Base-by-base conservation (phyloP, 2,797 vertebrate species). In the Lerista edwardsae region DNA sequence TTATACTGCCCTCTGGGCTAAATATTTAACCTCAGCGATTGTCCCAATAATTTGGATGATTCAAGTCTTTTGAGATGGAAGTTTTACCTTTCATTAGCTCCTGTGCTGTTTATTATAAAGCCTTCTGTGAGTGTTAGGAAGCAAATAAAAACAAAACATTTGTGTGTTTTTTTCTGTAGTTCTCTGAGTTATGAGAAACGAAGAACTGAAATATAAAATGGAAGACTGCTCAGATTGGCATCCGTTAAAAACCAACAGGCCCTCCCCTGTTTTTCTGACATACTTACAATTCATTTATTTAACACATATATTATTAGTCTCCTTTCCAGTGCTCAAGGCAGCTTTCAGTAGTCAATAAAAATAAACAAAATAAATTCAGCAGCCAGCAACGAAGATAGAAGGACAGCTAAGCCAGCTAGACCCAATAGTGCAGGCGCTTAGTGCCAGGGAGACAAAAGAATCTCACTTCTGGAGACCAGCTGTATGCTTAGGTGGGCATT, bases 21-120 rank as follows among this genome's bases (percentile, higher is more conserved):
- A 94, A 93, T 91, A 93, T 91, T 94, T 94, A 94, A 93, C 94
- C 93, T 93, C 92, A 93, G 91, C 88, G 84, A 91, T 94, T 92
- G 93, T 93, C 93, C 93, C 93, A 92, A 94, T 94, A 91, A 93
- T 94, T 94, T 89, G 85, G 88, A 91, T 93, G 93, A 94, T 92
- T 93, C 88, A 94, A 89, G 92, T 90, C 89, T 93, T 92, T 91
- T 93, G 88, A 92, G 91, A 93, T 87, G 86, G 92, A 94, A 93
- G 89, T 89, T 92, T 91, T 94, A 93, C 93, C 92, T 93, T 93
- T 93, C 93, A 93, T 93, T 93, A 93, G 93, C 90, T 93, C 89
- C 87, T 88, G 77, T 91, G 91, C 84, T 93, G 91, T 94, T 93
- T 93, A 61, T 87, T 88, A 91, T 88, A 89, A 91, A 92, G 88